Conservation (phyloP, 2,797 vertebrate genomes). For the Sebastolobus altivelis region DNA sequence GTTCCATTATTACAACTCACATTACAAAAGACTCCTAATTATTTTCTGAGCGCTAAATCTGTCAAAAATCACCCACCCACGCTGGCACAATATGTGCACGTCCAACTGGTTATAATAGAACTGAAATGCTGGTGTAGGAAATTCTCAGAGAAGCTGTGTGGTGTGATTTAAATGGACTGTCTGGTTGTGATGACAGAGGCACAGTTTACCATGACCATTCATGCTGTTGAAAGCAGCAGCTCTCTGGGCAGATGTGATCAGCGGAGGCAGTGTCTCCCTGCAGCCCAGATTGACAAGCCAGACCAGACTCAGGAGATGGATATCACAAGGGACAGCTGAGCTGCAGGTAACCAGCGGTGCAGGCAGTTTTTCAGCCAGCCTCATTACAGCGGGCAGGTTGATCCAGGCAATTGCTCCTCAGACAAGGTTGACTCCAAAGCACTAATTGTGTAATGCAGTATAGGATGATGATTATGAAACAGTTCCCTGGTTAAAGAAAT, state of each 20-base stretch:
- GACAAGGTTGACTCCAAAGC: conserved; percentile 60
- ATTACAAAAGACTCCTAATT: conserved; percentile 13
- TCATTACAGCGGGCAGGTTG: conserved; percentile 77
- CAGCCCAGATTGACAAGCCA: conserved; percentile 79
- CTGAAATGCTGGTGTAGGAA: conserved; percentile 32
- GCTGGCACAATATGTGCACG: neutral
- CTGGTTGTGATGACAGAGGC: conserved; percentile 74
- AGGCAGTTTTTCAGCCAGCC: conserved; percentile 78
- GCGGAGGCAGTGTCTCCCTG: conserved; percentile 73
- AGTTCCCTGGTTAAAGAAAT: conserved; percentile 34
- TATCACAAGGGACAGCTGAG: conserved; percentile 80
- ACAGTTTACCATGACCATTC: conserved; percentile 75
- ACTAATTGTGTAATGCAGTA: conserved; percentile 57
- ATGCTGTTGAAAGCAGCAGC: conserved; percentile 77
- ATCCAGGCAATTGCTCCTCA: conserved; percentile 72
- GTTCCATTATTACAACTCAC: conserved; percentile 29
- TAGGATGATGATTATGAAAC: conserved; percentile 48
- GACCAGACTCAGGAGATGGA: conserved; percentile 78
- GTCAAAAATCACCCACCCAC: conserved; percentile 30
- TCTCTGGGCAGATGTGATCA: conserved; percentile 80
- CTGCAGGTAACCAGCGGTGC: conserved; percentile 77
- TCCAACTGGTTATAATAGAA: conserved; percentile 31
- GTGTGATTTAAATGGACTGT: conserved; percentile 64
- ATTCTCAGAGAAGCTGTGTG: conserved; percentile 46
- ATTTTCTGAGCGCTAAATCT: conserved; percentile 25